Evolutionary conservation across 2,888 invertebrate species (phyloP), one percentile per base, ranked within the genome.

Genomic region (Pimpla rufipes): DNA sequence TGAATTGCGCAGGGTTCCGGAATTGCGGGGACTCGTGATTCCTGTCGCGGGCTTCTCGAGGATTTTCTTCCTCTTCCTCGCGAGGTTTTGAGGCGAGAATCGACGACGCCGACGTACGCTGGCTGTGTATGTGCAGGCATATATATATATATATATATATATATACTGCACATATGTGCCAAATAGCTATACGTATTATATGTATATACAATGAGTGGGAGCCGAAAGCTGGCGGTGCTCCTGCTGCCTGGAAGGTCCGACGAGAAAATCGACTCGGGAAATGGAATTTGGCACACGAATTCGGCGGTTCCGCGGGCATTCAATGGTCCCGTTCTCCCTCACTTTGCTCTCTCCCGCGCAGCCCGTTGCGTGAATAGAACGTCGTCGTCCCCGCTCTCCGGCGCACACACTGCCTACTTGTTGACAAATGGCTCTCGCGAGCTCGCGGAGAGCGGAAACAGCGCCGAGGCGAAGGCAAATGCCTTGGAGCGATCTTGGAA

Each of bases 201-300:
- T 21, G n/a, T n/a, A 29, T 29, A 18, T 47, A 73, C 50, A 40
- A 47, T 45, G 35, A 23, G 29, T 35, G 4, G 13, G 35, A 62
- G 16, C 2, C 13, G 62, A 35, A 5, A 40, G 21, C 8, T 37
- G 35, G n/a, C n/a, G n/a, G n/a, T n/a, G n/a, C n/a, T n/a, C n/a
- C n/a, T n/a, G n/a, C n/a, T n/a, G n/a, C n/a, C n/a, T 29, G 0
- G 13, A 18, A 70, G 50, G 64, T 66, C 45, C 79, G 35, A 67
- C 66, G 79, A 45, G 45, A 66, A 79, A 79, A 79, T 73, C 66
- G 66, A 66, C 45, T 66, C n/a, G 37, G 66, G 45, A 73, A 73
- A 79, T 79, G 79, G 79, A 79, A 79, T 79, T 79, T 79, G 79
- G 79, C 52, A 73, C 73, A 67, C 66, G 73, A 45, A 73, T 79